These are phyloP conservation scores for Pseudotriccus pelzelni DNA, from an alignment of 2,797 vertebrate species.

Conservation along the genomic window DNA sequence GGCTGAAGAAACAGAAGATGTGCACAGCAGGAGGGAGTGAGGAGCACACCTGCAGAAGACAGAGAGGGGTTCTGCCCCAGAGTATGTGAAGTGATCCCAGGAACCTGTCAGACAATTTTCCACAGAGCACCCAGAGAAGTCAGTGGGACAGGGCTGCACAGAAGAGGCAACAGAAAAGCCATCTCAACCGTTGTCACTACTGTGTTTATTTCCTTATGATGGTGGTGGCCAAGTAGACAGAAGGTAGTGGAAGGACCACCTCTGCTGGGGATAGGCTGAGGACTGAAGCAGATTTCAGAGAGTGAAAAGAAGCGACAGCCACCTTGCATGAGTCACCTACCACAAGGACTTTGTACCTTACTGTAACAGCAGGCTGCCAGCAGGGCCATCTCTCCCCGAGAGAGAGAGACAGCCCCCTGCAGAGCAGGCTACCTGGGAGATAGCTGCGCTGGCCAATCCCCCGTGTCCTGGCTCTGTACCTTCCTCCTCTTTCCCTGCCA, in stretches of 20 bases:
- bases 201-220: background rate
- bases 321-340: no score
- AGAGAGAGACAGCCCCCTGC: no score
- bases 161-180: background rate
- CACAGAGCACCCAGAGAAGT: background rate
- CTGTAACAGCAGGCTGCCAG: no score
- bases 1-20: background rate
- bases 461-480: no score
- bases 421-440: no score
- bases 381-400: no score
- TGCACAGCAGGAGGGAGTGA: fast-evolving
- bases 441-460: no score
- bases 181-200: background rate
- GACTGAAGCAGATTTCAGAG: no score
- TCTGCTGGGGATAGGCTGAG: no score
- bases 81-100: background rate
- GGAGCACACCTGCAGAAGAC: background rate
- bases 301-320: no score
- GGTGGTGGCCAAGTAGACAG: background rate
- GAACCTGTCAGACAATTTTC: background rate
- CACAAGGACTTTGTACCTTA: no score
- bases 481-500: no score
- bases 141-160: background rate
- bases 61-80: background rate
- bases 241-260: background rate